phyloP scores from a whole-genome alignment of 2,113 vertebrate species.

The Festucalex cinctus region DNA sequence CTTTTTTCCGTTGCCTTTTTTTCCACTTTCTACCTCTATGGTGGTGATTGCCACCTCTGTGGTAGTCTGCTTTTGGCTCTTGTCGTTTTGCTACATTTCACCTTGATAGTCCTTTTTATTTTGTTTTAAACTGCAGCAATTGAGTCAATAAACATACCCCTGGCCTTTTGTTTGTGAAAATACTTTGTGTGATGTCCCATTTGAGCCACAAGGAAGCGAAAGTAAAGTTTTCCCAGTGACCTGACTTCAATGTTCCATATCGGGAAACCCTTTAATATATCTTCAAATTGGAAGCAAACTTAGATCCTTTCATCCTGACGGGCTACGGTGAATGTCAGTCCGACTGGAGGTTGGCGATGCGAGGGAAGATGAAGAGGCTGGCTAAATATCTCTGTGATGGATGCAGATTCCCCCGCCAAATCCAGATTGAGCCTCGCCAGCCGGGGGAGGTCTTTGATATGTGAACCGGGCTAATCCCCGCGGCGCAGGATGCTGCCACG shows the following conservation, averaged over 20 bases:
- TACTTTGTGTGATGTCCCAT: neutral
- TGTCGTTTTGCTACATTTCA: too few species aligned
- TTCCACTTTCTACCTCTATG: too few species aligned
- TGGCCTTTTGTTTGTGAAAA: neutral
- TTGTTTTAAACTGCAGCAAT: neutral
- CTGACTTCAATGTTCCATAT: neutral
- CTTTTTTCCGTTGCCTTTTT: too few species aligned
- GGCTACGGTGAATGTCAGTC: slow-evolving; percentile 12
- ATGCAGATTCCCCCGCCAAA: slow-evolving; percentile 71
- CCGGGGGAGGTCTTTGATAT: slow-evolving; percentile 75
- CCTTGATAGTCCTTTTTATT: neutral
- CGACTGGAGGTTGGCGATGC: slow-evolving; percentile 28
- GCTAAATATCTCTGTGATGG: slow-evolving; percentile 48
- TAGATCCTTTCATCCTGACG: slow-evolving; percentile 12
- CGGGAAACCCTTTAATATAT: slow-evolving; percentile 1
- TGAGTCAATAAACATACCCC: neutral
- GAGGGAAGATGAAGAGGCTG: slow-evolving; percentile 54
- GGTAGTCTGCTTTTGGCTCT: too few species aligned
- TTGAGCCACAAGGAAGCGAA: neutral
- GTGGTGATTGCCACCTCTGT: too few species aligned
- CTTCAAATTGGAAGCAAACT: slow-evolving; percentile 10
- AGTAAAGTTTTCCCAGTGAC: neutral
- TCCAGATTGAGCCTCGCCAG: slow-evolving; percentile 63
- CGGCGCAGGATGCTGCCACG: slow-evolving; percentile 65
- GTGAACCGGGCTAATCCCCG: slow-evolving; percentile 74